A percentile compares a stretch with the other conserved stretches of the same genome.
Evolutionary conservation across 2,888 invertebrate species (phyloP).

Genomic region (Ennomos quercinarius): DNA sequence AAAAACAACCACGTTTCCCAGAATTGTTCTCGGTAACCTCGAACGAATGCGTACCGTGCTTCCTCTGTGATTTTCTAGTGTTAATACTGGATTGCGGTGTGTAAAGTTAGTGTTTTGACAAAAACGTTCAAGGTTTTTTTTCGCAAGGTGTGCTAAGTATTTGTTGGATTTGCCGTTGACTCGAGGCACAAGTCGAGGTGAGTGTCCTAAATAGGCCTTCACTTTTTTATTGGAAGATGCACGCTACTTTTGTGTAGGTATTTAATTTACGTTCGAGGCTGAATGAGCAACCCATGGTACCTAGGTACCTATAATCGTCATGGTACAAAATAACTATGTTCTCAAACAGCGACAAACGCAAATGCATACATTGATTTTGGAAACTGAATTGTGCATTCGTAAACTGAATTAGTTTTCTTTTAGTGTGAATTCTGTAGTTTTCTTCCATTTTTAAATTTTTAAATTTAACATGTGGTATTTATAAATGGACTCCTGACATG

Average conservation of each 20-base stretch:
- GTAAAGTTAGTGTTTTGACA: constrained; percentile 19
- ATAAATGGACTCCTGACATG: too few relatives aligned
- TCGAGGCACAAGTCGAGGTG: constrained; percentile 22
- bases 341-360: too few relatives aligned
- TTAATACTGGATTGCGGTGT: constrained; percentile 36
- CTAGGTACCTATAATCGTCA: too few relatives aligned
- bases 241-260: not conserved
- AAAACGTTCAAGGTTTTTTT: constrained; percentile 31
- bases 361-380: too few relatives aligned
- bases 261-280: not conserved
- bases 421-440: too few relatives aligned
- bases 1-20: constrained; percentile 18
- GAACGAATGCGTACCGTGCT: constrained; percentile 1
- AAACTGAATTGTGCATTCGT: too few relatives aligned
- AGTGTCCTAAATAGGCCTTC: constrained; percentile 33
- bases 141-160: constrained; percentile 12
- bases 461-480: too few relatives aligned
- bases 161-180: constrained; percentile 2
- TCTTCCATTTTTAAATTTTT: too few relatives aligned
- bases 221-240: constrained; percentile 14
- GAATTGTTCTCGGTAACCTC: constrained; percentile 17
- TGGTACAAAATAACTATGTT: too few relatives aligned
- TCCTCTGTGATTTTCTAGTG: constrained; percentile 21
- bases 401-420: too few relatives aligned
- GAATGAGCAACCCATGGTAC: too few relatives aligned